Percentiles rank a stretch among this genome's conserved stretches.
These are phyloP conservation scores for Sus cebifrons DNA, from an alignment of 2,797 vertebrate species.

Conservation along the genomic window DNA sequence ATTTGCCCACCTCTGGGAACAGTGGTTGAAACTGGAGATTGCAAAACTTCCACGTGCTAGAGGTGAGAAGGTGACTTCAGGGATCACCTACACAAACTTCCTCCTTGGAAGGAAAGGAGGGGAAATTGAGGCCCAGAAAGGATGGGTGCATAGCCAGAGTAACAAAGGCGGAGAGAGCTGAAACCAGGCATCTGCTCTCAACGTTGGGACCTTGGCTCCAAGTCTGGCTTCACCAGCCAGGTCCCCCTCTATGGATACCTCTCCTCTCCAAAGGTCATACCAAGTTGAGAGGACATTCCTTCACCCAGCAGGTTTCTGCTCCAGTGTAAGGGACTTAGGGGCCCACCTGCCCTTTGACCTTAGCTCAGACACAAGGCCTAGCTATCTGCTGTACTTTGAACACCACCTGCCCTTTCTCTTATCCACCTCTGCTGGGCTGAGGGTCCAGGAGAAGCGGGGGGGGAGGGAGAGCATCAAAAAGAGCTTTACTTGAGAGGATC, in stretches of 20 bases:
- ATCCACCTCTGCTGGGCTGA: background rate
- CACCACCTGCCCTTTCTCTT: background rate
- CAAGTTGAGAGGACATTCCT: background rate
- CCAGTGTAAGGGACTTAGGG: background rate
- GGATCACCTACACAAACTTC: background rate
- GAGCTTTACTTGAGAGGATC: background rate
- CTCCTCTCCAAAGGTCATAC: background rate
- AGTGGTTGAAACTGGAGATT: background rate
- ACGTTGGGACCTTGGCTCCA: background rate
- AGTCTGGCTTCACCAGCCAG: background rate
- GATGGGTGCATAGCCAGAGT: background rate
- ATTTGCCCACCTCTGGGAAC: background rate
- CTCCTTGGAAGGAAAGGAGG: background rate
- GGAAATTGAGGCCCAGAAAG: background rate
- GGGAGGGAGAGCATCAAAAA: background rate
- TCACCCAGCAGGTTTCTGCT: background rate
- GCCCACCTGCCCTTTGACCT: background rate
- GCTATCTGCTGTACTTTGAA: background rate
- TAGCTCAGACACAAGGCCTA: background rate
- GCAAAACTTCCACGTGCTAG: background rate
- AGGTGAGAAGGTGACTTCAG: background rate
- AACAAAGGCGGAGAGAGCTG: background rate
- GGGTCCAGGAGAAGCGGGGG: fast-evolving
- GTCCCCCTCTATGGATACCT: background rate
- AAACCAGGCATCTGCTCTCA: background rate